Conservation (phyloP, 2,113 vertebrate genomes). For the Miniopterus natalensis region DNA sequence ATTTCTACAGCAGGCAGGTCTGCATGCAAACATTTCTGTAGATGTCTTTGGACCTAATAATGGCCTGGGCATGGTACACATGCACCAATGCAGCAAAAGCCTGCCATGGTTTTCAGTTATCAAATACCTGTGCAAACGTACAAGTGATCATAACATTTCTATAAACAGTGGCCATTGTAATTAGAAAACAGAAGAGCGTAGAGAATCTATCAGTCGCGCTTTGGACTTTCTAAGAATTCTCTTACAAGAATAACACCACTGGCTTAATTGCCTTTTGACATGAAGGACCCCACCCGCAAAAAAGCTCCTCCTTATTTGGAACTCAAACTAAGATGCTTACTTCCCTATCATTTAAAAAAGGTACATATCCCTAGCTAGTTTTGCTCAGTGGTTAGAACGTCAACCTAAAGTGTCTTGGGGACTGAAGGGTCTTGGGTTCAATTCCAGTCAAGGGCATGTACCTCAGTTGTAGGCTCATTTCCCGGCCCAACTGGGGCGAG, state of each 20-base stretch:
- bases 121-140: background rate
- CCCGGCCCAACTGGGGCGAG: too few relatives aligned
- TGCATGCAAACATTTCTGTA: background rate
- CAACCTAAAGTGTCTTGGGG: too few relatives aligned
- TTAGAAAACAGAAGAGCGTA: background rate
- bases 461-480: too few relatives aligned
- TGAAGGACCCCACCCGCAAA: background rate
- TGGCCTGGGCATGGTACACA: background rate
- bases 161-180: background rate
- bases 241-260: background rate
- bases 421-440: too few relatives aligned
- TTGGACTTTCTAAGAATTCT: constrained; percentile 27
- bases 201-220: background rate
- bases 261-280: constrained; percentile 15
- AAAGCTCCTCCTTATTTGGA: background rate
- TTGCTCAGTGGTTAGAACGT: too few relatives aligned
- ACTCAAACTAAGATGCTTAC: background rate
- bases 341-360: background rate
- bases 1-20: background rate
- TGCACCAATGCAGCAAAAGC: background rate
- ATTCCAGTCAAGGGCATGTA: too few relatives aligned
- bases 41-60: background rate
- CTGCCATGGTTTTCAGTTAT: constrained; percentile 3
- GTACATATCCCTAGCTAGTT: too few relatives aligned
- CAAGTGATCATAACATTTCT: background rate